These are phyloP conservation scores for Syrphus vitripennis DNA, from an alignment of 2,888 invertebrate species.

Conservation along the genomic window DNA sequence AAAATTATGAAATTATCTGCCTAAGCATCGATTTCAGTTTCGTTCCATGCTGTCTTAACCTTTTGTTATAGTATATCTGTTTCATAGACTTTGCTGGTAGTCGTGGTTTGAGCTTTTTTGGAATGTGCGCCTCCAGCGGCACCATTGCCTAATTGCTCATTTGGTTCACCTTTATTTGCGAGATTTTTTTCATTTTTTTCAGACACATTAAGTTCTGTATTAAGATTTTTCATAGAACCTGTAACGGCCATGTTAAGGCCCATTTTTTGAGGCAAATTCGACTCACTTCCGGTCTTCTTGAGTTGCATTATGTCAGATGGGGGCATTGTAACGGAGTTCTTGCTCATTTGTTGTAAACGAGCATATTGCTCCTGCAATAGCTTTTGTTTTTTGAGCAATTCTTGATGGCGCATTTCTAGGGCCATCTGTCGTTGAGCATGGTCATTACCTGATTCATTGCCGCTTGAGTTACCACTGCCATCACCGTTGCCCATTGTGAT, in stretches of 20 bases:
- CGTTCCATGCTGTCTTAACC: conserved; percentile 79
- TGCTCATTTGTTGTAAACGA: conserved; percentile 92
- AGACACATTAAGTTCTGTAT: conserved; percentile 73
- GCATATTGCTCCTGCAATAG: conserved; percentile 96
- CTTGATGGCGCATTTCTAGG: conserved; percentile 93
- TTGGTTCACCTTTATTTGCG: conserved; percentile 73
- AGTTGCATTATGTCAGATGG: conserved; percentile 82
- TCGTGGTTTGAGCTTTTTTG: conserved; percentile 80
- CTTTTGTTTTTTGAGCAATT: conserved; percentile 92
- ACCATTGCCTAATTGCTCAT: conserved; percentile 50
- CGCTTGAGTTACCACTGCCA: conserved; percentile 85
- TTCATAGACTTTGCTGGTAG: conserved; percentile 93
- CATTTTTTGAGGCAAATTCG: conserved; percentile 92
- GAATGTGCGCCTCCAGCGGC: conserved; percentile 60
- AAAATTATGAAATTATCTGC: conserved; percentile 6
- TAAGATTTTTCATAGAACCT: conserved; percentile 76
- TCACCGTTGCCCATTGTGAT: conserved; percentile 72
- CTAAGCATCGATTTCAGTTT: conserved; percentile 78
- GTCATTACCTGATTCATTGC: conserved; percentile 90
- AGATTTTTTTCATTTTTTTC: conserved; percentile 75
- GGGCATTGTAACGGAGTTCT: conserved; percentile 86
- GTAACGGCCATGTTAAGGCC: conserved; percentile 84
- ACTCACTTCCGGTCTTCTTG: conserved; percentile 94
- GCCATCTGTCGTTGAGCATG: conserved; percentile 88
- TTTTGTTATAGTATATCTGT: conserved; percentile 95